Evolutionary conservation across 2,888 invertebrate species (phyloP), one percentile per base, ranked within the genome.

Genomic region (Criorhina ranunculi): DNA sequence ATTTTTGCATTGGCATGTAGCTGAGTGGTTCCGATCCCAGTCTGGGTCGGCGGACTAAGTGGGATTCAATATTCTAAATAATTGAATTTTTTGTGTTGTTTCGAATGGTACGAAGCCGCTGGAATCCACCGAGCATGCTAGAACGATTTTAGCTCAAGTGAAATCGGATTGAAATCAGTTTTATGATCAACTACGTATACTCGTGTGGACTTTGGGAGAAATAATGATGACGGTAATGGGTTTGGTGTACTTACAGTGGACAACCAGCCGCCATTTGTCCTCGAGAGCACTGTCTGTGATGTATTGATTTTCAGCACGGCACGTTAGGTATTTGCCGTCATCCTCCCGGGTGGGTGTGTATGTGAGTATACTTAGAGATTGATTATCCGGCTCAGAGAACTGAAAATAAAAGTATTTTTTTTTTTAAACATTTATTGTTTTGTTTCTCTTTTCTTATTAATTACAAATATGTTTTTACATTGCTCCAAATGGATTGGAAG

Each of bases 301-400:
- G 92, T 94, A 94, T 90, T 96, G 96, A 94, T 97, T 97, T 93
- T 97, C 97, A 62, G 96, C 96, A 88, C 96, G 94, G 92, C 97
- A 97, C 87, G 96, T 96, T 92, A 97, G 94, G 93, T 96, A 96
- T 93, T 96, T 96, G 88, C 97, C 97, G 91, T 97, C 96, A 92
- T 97, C 97, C 89, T 97, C 96, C 89, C 96, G 95, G 88, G 94
- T 94, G 76, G 97, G 97, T 88, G 95, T 95, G 91, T 96, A 95
- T 88, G 95, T 95, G 88, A 97, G 93, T 89, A 97, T 95, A 93
- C 97, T 97, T 88, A 96, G 93, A 80, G 95, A 96, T 91, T 95
- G 95, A 93, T 96, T 96, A 93, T 96, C 96, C 89, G 94, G 94
- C 91, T 96, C 95, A 57, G 96, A 94, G 92, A 95, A 96, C 96